A percentile compares a stretch with the other conserved stretches of the same genome.
These are phyloP conservation scores for Diacarnus erythraeanus DNA, from an alignment of 37 sponge, comb jelly and placozoan species.

Conservation along the genomic window DNA sequence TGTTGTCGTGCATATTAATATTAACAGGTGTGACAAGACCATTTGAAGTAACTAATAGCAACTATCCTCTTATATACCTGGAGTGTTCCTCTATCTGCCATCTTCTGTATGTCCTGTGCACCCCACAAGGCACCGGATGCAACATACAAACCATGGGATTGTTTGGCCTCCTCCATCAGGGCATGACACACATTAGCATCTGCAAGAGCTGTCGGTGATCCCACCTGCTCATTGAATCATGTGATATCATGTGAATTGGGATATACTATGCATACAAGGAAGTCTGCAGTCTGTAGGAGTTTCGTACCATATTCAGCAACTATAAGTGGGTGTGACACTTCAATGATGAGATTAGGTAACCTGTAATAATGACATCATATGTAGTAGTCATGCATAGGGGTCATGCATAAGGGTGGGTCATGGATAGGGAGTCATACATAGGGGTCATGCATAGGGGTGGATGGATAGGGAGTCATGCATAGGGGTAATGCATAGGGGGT, in stretches of 20 bases:
- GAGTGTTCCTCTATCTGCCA: conserved; percentile 91
- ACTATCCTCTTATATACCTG: conserved; percentile 29
- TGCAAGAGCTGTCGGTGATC: conserved; percentile 91
- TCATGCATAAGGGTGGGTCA: too few species aligned
- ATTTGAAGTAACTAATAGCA: background rate
- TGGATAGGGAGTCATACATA: too few species aligned
- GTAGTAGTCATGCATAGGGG: background rate
- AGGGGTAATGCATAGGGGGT: too few species aligned
- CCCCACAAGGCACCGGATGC: conserved; percentile 94
- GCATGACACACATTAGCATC: conserved; percentile 45
- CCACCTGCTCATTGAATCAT: conserved; percentile 39
- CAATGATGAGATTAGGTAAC: conserved; percentile 86
- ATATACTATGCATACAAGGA: conserved; percentile 44
- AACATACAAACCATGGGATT: conserved; percentile 77
- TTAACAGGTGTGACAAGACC: background rate
- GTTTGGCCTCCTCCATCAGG: conserved; percentile 27
- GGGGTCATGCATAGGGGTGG: too few species aligned
- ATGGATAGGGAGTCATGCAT: too few species aligned
- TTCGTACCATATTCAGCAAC: conserved; percentile 66
- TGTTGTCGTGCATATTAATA: too few species aligned
- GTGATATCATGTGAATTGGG: background rate
- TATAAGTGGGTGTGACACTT: conserved; percentile 92
- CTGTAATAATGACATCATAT: conserved; percentile 27
- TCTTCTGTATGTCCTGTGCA: conserved; percentile 84
- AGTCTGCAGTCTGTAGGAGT: conserved; percentile 80